Percentiles rank a stretch among this genome's conserved stretches.
These are phyloP conservation scores for Tapera naevia DNA, from an alignment of 2,797 vertebrate species.

Conservation along the genomic window DNA sequence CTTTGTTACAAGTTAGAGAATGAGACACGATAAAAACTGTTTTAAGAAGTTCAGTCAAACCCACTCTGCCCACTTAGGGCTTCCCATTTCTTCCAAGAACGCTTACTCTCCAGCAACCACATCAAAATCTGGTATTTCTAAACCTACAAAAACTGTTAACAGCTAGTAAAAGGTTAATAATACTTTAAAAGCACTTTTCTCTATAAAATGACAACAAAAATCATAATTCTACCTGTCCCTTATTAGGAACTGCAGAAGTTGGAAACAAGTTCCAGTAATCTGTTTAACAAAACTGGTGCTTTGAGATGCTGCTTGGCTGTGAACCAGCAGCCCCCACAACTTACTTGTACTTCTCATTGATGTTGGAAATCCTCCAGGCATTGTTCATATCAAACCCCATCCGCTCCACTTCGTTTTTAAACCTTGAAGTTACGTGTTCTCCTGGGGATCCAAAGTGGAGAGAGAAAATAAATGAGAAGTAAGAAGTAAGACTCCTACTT, in stretches of 20 bases:
- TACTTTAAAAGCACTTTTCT: slow-evolving; percentile 4
- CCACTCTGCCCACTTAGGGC: not conserved
- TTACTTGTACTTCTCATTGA: slow-evolving; percentile 98
- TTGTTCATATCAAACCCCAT: slow-evolving; percentile 99
- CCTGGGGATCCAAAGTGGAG: slow-evolving; percentile 75
- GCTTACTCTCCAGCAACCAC: not conserved
- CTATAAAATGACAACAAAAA: not conserved
- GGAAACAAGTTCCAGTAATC: not conserved
- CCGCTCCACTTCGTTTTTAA: slow-evolving; percentile 95
- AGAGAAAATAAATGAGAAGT: slow-evolving; percentile 10
- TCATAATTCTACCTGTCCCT: not conserved
- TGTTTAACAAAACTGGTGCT: not conserved
- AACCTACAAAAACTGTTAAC: not conserved
- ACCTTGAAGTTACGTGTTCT: slow-evolving; percentile 93
- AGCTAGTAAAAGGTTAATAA: not conserved
- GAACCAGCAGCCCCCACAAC: slow-evolving; percentile 28
- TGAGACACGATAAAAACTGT: not conserved
- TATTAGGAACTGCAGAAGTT: not conserved
- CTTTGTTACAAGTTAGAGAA: not conserved
- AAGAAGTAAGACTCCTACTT: not conserved
- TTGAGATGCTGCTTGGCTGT: not conserved
- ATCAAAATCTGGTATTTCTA: not conserved
- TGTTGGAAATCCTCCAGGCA: slow-evolving; percentile 97
- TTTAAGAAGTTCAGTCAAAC: not conserved
- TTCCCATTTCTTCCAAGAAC: not conserved